Evolutionary conservation across 1,140 invertebrate species (phyloP).

Genomic region (Leptopilina boulardi): DNA sequence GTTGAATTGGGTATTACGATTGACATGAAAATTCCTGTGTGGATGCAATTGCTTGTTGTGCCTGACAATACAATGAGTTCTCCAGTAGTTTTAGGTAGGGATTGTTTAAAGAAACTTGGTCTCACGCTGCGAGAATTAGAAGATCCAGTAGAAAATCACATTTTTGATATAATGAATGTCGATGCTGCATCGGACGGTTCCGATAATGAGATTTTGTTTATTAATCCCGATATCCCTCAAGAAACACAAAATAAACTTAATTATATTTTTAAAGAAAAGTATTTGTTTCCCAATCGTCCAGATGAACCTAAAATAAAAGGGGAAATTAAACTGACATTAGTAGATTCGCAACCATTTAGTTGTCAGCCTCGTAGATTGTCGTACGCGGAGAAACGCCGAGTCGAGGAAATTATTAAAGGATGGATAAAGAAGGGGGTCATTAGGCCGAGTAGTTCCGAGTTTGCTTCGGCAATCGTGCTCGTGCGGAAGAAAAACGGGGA

Average conservation of each 20-base stretch:
- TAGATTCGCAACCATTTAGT: constrained; percentile 12
- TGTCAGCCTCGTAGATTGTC: constrained; percentile 34
- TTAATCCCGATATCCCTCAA: not conserved
- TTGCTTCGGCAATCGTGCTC: not conserved
- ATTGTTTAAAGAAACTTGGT: not conserved
- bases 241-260: not conserved
- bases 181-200: not conserved
- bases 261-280: not conserved
- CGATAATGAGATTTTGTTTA: constrained; percentile 16
- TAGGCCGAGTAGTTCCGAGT: not conserved
- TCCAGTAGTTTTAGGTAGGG: not conserved
- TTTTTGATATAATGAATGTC: not conserved
- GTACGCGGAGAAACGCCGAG: constrained; percentile 11
- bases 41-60: not conserved
- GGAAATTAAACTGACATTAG: too few species aligned
- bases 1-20: not conserved
- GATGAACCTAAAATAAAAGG: too few species aligned
- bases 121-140: not conserved
- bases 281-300: too few species aligned
- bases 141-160: not conserved
- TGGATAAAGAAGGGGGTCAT: not conserved
- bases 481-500: not conserved
- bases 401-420: constrained; percentile 22
- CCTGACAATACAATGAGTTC: constrained; percentile 11
- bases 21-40: not conserved